phyloP scores from a whole-genome alignment of 2,888 invertebrate genomes.

The Biston stratarius region DNA sequence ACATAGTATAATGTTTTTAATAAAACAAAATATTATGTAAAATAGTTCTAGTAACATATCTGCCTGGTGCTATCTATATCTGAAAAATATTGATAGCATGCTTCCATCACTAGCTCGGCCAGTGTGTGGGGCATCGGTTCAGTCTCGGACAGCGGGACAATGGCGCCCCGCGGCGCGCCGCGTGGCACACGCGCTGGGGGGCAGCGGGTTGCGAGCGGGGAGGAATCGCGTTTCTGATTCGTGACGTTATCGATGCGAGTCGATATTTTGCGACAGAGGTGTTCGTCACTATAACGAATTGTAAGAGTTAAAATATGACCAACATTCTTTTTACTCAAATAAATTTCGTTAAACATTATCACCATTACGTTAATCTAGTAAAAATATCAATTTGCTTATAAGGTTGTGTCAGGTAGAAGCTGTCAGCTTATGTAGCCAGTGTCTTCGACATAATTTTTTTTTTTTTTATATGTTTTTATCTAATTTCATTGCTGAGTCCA shows the following conservation, averaged over 20 bases:
- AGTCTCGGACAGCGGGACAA: slow-evolving; percentile 74
- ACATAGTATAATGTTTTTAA: too few species aligned
- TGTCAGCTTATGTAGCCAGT: too few species aligned
- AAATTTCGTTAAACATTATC: background rate
- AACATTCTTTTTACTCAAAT: background rate
- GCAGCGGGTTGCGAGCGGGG: slow-evolving; percentile 17
- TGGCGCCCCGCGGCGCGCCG: slow-evolving; percentile 71
- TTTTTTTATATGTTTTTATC: too few species aligned
- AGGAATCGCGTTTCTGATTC: slow-evolving; percentile 20
- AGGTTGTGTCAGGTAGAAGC: too few species aligned
- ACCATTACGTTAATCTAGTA: too few species aligned
- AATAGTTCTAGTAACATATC: too few species aligned
- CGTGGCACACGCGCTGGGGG: slow-evolving; percentile 48
- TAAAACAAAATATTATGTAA: too few species aligned
- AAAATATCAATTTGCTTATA: too few species aligned
- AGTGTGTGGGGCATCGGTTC: slow-evolving; percentile 72
- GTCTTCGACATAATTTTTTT: too few species aligned
- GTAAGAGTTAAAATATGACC: background rate
- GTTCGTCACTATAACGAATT: slow-evolving; percentile 25
- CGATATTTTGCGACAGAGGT: background rate
- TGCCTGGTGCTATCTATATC: too few species aligned
- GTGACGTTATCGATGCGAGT: slow-evolving; percentile 32
- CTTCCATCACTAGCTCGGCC: slow-evolving; percentile 36
- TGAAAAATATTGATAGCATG: slow-evolving; percentile 12
- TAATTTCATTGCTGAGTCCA: too few species aligned